Evolutionary conservation across 2,113 vertebrate genomes (phyloP).

Genomic region (Callipepla californica): DNA sequence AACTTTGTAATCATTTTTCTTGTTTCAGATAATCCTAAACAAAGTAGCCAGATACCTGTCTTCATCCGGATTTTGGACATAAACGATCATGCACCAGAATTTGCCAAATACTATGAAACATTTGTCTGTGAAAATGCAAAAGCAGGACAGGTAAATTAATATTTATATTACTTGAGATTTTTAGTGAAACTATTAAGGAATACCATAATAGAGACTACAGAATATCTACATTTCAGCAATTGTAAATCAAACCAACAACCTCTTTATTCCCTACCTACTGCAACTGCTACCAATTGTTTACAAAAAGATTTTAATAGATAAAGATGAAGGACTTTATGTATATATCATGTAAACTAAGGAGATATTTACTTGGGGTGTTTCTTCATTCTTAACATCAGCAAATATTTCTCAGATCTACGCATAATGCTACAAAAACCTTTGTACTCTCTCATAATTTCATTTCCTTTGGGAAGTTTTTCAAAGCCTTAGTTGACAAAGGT

Average conservation of each 20-base stretch:
- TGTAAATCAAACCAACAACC: accelerated
- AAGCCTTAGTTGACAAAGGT: not conserved
- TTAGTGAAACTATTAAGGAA: not conserved
- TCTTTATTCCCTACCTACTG: not conserved
- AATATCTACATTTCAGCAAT: not conserved
- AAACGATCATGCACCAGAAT: conserved; percentile 85
- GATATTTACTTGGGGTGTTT: accelerated
- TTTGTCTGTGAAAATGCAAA: conserved; percentile 88
- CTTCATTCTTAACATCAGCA: not conserved
- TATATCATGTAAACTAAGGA: not conserved
- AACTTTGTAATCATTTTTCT: conserved; percentile 26
- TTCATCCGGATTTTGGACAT: conserved; percentile 85
- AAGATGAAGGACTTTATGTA: not conserved
- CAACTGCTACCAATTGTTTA: not conserved
- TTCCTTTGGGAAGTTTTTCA: not conserved
- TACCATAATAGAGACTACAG: not conserved
- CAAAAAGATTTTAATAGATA: not conserved
- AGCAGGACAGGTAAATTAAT: conserved; percentile 81
- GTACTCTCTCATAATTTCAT: not conserved
- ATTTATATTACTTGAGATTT: not conserved
- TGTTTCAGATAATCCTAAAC: conserved; percentile 81
- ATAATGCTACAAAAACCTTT: not conserved
- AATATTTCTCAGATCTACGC: not conserved
- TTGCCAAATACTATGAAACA: conserved; percentile 83
- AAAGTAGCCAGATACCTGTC: conserved; percentile 79